A percentile compares a stretch with the other conserved stretches of the same genome.
Conservation (phyloP, 2,888 invertebrate species). For the Spodoptera picta region DNA sequence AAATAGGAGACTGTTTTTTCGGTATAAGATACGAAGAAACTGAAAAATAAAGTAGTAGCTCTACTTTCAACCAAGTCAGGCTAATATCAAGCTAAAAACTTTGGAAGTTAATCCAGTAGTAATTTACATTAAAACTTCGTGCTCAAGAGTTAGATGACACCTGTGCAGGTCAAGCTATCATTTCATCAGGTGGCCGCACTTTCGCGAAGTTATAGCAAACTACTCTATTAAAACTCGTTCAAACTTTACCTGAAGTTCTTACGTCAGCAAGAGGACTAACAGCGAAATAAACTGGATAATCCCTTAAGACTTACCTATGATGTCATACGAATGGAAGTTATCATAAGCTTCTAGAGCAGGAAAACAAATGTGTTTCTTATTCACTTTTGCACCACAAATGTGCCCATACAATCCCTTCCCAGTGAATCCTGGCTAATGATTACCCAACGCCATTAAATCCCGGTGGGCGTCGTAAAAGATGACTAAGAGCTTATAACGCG, state of each 20-base stretch:
- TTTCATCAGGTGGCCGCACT: conserved; percentile 16
- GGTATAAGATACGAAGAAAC: no score
- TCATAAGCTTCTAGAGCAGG: conserved; percentile 14
- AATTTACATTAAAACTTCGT: conserved; percentile 20
- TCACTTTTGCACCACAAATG: no score
- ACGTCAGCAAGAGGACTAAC: conserved; percentile 23
- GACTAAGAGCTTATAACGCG: no score
- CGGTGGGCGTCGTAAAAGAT: no score
- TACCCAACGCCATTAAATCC: no score
- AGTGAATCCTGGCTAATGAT: no score
- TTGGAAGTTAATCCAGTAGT: conserved; percentile 3
- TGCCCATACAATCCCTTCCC: neutral
- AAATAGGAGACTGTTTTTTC: no score
- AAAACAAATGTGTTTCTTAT: no score
- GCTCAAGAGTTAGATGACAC: conserved; percentile 22
- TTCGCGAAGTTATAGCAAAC: conserved; percentile 19
- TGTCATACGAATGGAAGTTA: conserved; percentile 28
- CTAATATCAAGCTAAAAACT: conserved; percentile 1
- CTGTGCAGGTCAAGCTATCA: conserved; percentile 30
- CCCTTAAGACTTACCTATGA: conserved; percentile 8
- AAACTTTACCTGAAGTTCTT: conserved; percentile 33
- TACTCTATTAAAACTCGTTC: conserved; percentile 28
- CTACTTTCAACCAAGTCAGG: neutral
- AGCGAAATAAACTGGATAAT: conserved; percentile 26
- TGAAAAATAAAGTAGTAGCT: no score